Evolutionary conservation across 2,113 vertebrate species (phyloP), one percentile per base, ranked within the genome.

Genomic region (Lichenostomus cassidix): DNA sequence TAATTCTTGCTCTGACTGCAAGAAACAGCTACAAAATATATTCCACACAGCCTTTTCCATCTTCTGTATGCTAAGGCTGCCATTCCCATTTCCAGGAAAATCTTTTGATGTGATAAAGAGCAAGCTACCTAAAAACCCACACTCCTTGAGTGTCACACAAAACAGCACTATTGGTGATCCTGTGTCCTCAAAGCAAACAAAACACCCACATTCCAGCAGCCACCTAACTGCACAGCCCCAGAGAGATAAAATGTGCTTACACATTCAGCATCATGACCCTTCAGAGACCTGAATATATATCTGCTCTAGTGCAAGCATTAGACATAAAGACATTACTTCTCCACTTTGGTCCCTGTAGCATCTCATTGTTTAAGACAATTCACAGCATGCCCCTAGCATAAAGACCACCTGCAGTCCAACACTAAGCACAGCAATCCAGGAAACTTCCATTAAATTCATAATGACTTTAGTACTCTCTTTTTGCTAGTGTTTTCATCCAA

Each of bases 331-430:
- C 41, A 31, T 64, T 68, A 56, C 24, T 82, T 68, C 78, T 83
- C 56, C 16, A 24, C 53, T 95, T 85, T 41, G 20, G 11, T 64
- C 27, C 77, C 81, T 10, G 15, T 56, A 91, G 65, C 56, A 79
- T 84, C 47, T 75, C 60, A 44, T 71, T 94, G 47, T 94, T 91
- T 87, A 81, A 81, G 64, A 81, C 60, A 94, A 39, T 46, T 92
- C 89, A 29, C 89, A 92, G 83, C 39, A 89, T 37, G 77, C n/a
- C 10, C 22, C 42, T 18, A 74, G 35, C 35, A 71, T 82, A 82
- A 89, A 91, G 62, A 92, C 74, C 39, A 84, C 87, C 90, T 89
- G 87, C 78, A 89, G 93, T 44, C 52, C 19, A 85, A 49, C 52
- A 65, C 44, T 85, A 90, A 95, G 58, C 47, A 89, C 41, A 94